Evolutionary conservation across 2,113 vertebrate species (phyloP).

Genomic region (zebrafish (Danio rerio)): GRCz12tu NC_133181.1:58470501-58471000

Average conservation of each 20-base stretch:
- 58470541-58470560: too few species aligned
- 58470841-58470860: not conserved
- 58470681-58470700: not conserved
- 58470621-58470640: too few species aligned
- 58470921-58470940: not conserved
- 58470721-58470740: not conserved
- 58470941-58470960: not conserved
- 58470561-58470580: too few species aligned
- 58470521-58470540: too few species aligned
- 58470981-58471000: not conserved
- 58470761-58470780: not conserved
- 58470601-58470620: too few species aligned
- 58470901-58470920: not conserved
- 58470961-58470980: constrained; percentile 9
- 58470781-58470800: not conserved
- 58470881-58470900: not conserved
- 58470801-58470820: not conserved
- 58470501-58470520: too few species aligned
- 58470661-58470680: not conserved
- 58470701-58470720: not conserved
- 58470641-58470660: too few species aligned
- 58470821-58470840: not conserved
- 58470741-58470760: not conserved
- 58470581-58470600: too few species aligned
- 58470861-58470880: not conserved